A percentile compares a stretch with the other conserved stretches of the same genome.
phyloP scores from a whole-genome alignment of 1,140 invertebrate species.

The Tetragnatha versicolor region DNA sequence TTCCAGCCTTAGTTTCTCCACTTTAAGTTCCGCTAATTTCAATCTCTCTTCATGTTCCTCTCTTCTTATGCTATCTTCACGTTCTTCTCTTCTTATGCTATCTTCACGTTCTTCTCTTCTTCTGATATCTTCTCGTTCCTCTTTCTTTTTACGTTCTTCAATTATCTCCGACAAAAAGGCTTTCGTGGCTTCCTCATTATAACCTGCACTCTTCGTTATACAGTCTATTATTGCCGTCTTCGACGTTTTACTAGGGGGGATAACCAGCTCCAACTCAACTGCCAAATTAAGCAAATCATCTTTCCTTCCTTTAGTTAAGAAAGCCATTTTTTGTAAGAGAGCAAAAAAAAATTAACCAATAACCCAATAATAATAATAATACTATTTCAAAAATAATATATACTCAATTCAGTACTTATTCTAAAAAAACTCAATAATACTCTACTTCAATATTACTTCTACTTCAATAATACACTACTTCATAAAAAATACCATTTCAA shows the following conservation, averaged over 20 bases:
- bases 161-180: no score
- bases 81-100: neutral
- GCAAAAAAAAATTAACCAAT: no score
- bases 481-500: no score
- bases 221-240: neutral
- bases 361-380: no score
- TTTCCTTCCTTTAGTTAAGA: neutral
- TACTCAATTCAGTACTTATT: no score
- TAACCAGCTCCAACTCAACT: neutral
- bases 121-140: neutral
- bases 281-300: neutral
- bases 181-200: neutral
- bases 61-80: neutral
- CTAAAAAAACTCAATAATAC: no score
- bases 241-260: neutral
- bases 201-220: neutral
- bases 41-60: neutral
- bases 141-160: neutral
- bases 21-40: no score
- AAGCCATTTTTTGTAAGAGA: no score
- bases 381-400: no score
- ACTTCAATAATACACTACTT: no score
- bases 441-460: no score
- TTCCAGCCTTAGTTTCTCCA: neutral
- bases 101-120: no score